Evolutionary conservation across 2,888 invertebrate species (phyloP).

Genomic region (Agriopis leucophaearia): DNA sequence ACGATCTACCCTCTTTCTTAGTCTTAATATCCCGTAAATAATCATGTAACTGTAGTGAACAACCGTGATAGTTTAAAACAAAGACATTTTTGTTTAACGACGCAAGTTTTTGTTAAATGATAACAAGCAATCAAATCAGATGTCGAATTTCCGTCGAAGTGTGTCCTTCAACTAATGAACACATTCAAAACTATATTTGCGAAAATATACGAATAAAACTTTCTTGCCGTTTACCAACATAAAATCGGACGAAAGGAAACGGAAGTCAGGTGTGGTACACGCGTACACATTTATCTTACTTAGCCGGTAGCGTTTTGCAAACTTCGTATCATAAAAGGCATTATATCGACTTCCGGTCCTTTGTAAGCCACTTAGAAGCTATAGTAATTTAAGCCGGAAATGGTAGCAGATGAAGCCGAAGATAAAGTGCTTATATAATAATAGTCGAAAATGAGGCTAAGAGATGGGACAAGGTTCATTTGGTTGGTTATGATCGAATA

Average conservation of each 20-base stretch:
- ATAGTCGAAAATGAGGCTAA: constrained; percentile 2
- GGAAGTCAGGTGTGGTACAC: constrained; percentile 39
- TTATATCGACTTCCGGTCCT: constrained; percentile 40
- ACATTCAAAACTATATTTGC: too few species aligned
- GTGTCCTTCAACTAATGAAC: too few species aligned
- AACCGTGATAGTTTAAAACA: too few species aligned
- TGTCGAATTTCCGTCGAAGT: too few species aligned
- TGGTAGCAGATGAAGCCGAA: constrained; percentile 6
- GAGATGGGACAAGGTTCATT: neutral
- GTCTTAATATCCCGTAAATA: too few species aligned
- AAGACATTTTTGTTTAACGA: too few species aligned
- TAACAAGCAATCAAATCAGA: too few species aligned
- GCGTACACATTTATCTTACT: constrained; percentile 51
- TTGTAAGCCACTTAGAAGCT: constrained; percentile 13
- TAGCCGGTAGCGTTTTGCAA: constrained; percentile 42
- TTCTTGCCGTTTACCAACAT: neutral
- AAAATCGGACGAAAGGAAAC: neutral
- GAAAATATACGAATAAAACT: too few species aligned
- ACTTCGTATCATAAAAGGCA: constrained; percentile 40
- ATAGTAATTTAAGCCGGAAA: constrained; percentile 14
- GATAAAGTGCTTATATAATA: constrained; percentile 4
- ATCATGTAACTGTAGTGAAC: too few species aligned
- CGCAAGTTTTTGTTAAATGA: too few species aligned
- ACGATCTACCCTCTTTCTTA: too few species aligned
- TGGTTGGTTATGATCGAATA: too few species aligned